Conservation (phyloP, 2,888 invertebrate species). For the Linnaemya tessellans region DNA sequence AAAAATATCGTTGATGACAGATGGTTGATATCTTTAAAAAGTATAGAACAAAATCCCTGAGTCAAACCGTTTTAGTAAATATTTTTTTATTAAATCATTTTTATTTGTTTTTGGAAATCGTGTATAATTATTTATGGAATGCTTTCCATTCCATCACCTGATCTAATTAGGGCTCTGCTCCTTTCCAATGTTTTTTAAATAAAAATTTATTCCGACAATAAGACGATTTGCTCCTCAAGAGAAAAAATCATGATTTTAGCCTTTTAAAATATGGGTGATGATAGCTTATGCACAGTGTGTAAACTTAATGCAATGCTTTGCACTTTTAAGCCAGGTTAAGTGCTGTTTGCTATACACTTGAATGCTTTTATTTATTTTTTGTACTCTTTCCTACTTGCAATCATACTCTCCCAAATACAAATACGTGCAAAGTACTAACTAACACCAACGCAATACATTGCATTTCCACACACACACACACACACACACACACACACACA, state of each 20-base stretch:
- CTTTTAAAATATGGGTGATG: conserved; percentile 20
- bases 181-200: no score
- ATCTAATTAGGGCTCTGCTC: no score
- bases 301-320: conserved; percentile 70
- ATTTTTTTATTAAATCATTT: no score
- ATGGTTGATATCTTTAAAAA: no score
- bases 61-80: no score
- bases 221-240: no score
- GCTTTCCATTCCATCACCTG: no score
- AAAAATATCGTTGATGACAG: no score
- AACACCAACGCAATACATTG: neutral
- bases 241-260: neutral
- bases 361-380: conserved; percentile 46
- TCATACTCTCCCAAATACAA: conserved; percentile 10
- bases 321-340: conserved; percentile 73
- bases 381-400: conserved; percentile 27
- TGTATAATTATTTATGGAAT: no score
- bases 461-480: neutral
- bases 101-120: no score
- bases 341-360: conserved; percentile 72
- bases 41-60: no score
- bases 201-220: no score
- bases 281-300: conserved; percentile 58
- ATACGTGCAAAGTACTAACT: neutral
- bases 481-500: neutral